These are phyloP conservation scores for Lasaia peninsularis DNA, from an alignment of 1,140 invertebrate species.

Conservation along the genomic window DNA sequence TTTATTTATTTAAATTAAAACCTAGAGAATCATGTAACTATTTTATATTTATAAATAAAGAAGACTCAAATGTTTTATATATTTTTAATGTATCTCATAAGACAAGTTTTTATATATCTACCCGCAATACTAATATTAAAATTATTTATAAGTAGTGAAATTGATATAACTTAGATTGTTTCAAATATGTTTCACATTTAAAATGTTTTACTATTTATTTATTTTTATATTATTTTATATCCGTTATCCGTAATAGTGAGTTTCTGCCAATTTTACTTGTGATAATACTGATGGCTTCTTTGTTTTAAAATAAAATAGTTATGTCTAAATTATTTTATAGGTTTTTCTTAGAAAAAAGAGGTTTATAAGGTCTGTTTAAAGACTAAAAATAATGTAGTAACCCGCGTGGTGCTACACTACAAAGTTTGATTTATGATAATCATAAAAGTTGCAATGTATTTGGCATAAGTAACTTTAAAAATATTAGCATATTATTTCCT, in stretches of 20 bases:
- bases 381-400: constrained; percentile 32
- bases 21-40: not conserved
- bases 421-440: constrained; percentile 14
- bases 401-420: not conserved
- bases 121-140: too few species aligned
- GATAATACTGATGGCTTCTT: not conserved
- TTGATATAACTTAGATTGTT: too few species aligned
- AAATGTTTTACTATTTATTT: too few species aligned
- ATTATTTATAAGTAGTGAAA: too few species aligned
- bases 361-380: constrained; percentile 61
- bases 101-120: not conserved
- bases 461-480: constrained; percentile 4
- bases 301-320: constrained; percentile 40
- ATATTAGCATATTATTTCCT: constrained; percentile 1
- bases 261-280: too few species aligned
- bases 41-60: not conserved
- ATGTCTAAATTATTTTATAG: constrained; percentile 50
- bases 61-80: not conserved
- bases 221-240: too few species aligned
- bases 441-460: constrained; percentile 11
- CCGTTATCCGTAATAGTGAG: too few species aligned
- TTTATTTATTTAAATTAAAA: constrained; percentile 25
- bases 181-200: too few species aligned
- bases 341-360: constrained; percentile 56
- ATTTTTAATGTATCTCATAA: not conserved